Percentiles rank a stretch among this genome's conserved stretches.
Evolutionary conservation across 1,140 invertebrate species (phyloP).

Genomic region (Oedothorax gibbosus): DNA sequence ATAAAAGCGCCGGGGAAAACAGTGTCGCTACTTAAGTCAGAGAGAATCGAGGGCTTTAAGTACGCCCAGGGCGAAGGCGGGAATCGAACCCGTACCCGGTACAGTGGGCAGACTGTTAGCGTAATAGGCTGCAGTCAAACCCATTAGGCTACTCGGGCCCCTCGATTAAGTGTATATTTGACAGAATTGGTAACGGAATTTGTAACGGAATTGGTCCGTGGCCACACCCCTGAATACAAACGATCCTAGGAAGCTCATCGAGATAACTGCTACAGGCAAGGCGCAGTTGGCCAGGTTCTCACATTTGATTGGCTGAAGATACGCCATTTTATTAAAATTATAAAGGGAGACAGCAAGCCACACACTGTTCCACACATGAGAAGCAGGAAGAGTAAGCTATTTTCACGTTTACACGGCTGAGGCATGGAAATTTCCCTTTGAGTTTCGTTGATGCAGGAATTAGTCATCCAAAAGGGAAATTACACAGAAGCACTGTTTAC

Average conservation of each 20-base stretch:
- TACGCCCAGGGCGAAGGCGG: too few relatives aligned
- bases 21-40: too few relatives aligned
- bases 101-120: too few relatives aligned
- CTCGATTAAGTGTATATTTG: slow-evolving; percentile 56
- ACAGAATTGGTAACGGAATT: slow-evolving; percentile 71
- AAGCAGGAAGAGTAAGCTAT: slow-evolving; percentile 75
- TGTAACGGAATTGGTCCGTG: slow-evolving; percentile 71
- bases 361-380: slow-evolving; percentile 76
- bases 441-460: slow-evolving; percentile 59
- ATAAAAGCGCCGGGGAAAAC: too few relatives aligned
- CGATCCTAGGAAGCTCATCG: slow-evolving; percentile 76
- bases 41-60: too few relatives aligned
- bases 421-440: slow-evolving; percentile 51
- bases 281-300: slow-evolving; percentile 77
- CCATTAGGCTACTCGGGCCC: too few relatives aligned
- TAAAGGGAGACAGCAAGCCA: slow-evolving; percentile 76
- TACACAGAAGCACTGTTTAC: slow-evolving; percentile 36
- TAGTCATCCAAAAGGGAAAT: slow-evolving; percentile 18
- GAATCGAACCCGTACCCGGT: too few relatives aligned
- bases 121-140: too few relatives aligned
- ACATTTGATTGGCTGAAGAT: slow-evolving; percentile 74
- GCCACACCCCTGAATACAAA: slow-evolving; percentile 74
- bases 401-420: slow-evolving; percentile 71
- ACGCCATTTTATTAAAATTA: slow-evolving; percentile 79
- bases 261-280: slow-evolving; percentile 75